Evolutionary conservation across 37 sponge, comb jelly and placozoan species (phyloP), one percentile per base, ranked within the genome.

Genomic region (Cladorhizidae sp.): DNA sequence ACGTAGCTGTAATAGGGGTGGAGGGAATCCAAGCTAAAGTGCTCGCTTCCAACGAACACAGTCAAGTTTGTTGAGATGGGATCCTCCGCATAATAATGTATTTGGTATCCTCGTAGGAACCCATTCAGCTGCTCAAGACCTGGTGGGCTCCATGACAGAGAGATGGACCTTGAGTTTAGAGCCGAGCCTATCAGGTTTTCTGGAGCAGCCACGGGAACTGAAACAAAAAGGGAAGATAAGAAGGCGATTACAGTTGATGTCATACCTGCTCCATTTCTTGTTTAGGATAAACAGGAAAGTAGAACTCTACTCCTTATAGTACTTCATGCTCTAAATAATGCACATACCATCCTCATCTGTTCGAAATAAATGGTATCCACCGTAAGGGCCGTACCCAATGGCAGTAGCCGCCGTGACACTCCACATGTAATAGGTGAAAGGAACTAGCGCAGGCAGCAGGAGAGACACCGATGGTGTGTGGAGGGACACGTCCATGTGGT

Each of bases 1-100:
- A 42, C 35, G 57, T 85, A 85, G 39, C 72, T 77, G 17, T 69
- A 67, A 57, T 39, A 85, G 35, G 85, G 85, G 25, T 31, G 49
- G 31, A 85, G 78, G 8, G 8, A 11, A 17, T 12, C 17, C 25
- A 63, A 21, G 31, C 8, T 63, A 25, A n/a, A 63, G 8, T 26
- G n/a, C n/a, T n/a, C 9, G 26, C 9, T 63, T 21, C 20, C 64
- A 26, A 26, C 25, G 9, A 25, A 28, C 25, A 23, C n/a, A 12
- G 21, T 18, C 23, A 25, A 21, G 11, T 18, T 42, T 22, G 29
- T 43, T 35, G 6, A 23, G 22, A 29, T 36, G 12, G 72, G 39
- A 21, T 58, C 45, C 25, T 3, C 40, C 55, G 23, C 59, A 0
- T 5, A 17, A 8, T 71, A 38, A 39, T 70, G 17, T 26, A 81